Base-by-base conservation (phyloP, 1,140 invertebrate species). In the Drosophila sulfurigaster region DNA sequence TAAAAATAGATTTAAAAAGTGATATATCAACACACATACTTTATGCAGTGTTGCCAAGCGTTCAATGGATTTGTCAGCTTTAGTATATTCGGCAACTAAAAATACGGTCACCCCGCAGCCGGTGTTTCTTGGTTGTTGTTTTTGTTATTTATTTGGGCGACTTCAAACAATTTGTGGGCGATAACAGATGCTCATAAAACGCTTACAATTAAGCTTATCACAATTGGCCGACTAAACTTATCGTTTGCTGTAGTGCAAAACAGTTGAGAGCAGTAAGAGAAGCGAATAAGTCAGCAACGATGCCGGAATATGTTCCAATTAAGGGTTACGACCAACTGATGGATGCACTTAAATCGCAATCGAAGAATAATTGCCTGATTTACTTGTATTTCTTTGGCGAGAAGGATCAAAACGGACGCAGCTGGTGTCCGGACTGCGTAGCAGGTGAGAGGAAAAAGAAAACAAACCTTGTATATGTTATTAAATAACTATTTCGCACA, bases 241-340 rank as follows among this genome's bases (percentile, higher is more conserved):
- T 10, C 54, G 35, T 10, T 25, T 25, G 7, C 10, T 16, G 46
- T 20, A 3, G 46, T 8, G 10, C 35, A 7, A 48, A 20, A 20
- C 20, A 28, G n/a, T 32, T 5, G 6, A 59, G 65, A 49, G 25
- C n/a, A 20, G 13, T 13, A 32, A 38, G 1, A 68, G 32, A 7
- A 71, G 32, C 4, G 10, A 38, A 5, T 15, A 59, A 15, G 20
- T 0, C 43, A 58, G 10, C 5, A 62, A 92, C 52, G 81, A 71
- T 90, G 93, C 13, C 93, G 94, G 62, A 88, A 57, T 89, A 69
- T 41, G 51, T 89, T 28, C 63, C 66, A 48, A 65, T 68, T 1
- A 69, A 52, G 1, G 83, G 83, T 6, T 78, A 62, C 46, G 28
- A 75, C 41, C 77, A 83, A 56, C 65, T 89, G 65, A 48, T 75